Base-by-base conservation (phyloP, 2,888 invertebrate species). In the Dryadula phaetusa region DNA sequence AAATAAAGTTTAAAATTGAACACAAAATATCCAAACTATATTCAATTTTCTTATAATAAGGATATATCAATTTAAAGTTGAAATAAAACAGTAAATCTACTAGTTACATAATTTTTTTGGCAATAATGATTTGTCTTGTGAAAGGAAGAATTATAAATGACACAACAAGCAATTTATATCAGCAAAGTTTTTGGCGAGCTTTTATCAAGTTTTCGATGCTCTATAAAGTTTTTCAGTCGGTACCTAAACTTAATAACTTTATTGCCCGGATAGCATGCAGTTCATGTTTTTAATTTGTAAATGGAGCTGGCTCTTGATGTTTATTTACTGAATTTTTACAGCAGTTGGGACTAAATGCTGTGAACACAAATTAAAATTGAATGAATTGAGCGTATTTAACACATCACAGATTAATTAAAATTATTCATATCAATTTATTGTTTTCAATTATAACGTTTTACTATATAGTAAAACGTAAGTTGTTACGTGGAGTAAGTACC, bases 181-280 rank as follows among this genome's bases (percentile, higher is more conserved):
- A 42, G 12, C 16, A 14, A 60, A 44, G 44, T 87, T 88, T 88
- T 86, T 85, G 85, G 85, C 82, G 76, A 80, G 80, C 79, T 77
- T 82, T 83, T 81, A 81, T 80, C 79, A 84, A 86, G 79, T 82
- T 82, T 79, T 79, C 81, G 75, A 76, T 76, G 77, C 75, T 70
- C 78, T 72, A 78, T 80, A 81, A 80, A 79, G 72, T 77, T 78
- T 83, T 84, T 84, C 83, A 83, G 79, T 80, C 79, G 80, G 77
- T 80, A 81, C 78, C 78, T 77, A 76, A 78, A 82, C 80, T 85
- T 85, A 87, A 88, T 88, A 86, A 86, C 83, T 86, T 88, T 88
- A 87, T 87, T 83, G 83, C 82, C 80, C 79, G 81, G 83, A 81
- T 74, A 76, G 76, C 79, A 81, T 82, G 78, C 81, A 79, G 79